Percentiles rank a stretch among this genome's conserved stretches.
Evolutionary conservation across 2,888 invertebrate species (phyloP).

Genomic region (Ptilodon capucinus): DNA sequence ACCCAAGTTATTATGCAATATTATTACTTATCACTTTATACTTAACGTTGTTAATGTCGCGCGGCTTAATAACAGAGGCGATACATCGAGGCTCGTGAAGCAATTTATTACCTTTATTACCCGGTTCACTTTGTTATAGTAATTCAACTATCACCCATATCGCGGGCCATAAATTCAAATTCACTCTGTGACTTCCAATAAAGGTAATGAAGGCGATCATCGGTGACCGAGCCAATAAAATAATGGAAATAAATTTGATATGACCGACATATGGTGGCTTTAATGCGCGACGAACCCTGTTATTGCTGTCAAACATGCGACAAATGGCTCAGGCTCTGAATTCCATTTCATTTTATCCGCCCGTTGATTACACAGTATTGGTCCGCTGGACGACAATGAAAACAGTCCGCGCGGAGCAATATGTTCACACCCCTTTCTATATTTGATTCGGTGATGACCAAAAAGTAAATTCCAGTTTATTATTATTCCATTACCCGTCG

Average conservation of each 20-base stretch:
- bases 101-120: slow-evolving; percentile 77
- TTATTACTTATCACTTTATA: slow-evolving; percentile 7
- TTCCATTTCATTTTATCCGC: slow-evolving; percentile 73
- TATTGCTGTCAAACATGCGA: slow-evolving; percentile 83
- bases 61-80: slow-evolving; percentile 37
- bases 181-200: slow-evolving; percentile 79
- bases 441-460: slow-evolving; percentile 78
- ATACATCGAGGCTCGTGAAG: slow-evolving; percentile 52
- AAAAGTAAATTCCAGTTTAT: slow-evolving; percentile 82
- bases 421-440: slow-evolving; percentile 81
- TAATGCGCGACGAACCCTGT: slow-evolving; percentile 78
- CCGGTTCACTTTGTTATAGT: slow-evolving; percentile 75
- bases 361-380: slow-evolving; percentile 80
- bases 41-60: slow-evolving; percentile 21
- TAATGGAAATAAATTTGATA: slow-evolving; percentile 83
- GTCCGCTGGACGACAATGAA: slow-evolving; percentile 75
- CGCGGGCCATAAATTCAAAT: slow-evolving; percentile 77
- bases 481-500: slow-evolving; percentile 81
- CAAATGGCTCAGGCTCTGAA: slow-evolving; percentile 72
- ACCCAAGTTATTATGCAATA: slow-evolving; percentile 16
- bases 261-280: slow-evolving; percentile 80
- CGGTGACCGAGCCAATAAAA: slow-evolving; percentile 76
- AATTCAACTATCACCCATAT: slow-evolving; percentile 76
- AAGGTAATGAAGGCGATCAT: slow-evolving; percentile 81
- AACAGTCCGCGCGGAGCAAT: slow-evolving; percentile 73